A percentile compares a stretch with the other conserved stretches of the same genome.
These are phyloP conservation scores for Sapayoa aenigma DNA, from an alignment of 2,113 vertebrate genomes.

Conservation along the genomic window DNA sequence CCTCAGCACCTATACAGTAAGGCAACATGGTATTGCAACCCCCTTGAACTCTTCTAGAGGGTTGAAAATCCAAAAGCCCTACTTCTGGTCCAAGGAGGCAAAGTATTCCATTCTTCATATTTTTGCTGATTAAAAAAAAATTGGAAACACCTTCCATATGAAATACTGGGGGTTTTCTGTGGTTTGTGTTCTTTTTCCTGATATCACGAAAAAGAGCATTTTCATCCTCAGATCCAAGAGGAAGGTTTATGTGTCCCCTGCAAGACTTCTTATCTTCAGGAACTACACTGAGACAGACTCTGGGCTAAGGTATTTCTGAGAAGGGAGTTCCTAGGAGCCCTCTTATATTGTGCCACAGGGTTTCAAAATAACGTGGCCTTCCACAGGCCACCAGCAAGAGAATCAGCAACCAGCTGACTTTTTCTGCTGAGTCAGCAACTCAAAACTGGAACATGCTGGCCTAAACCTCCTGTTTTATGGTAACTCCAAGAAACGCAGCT, in stretches of 20 bases:
- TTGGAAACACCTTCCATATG: background rate
- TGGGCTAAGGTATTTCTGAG: background rate
- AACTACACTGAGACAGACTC: background rate
- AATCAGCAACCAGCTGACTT: background rate
- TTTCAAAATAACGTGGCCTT: background rate
- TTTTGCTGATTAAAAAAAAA: background rate
- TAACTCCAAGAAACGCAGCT: background rate
- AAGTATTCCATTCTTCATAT: background rate
- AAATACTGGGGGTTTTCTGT: fast-evolving
- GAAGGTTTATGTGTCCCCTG: background rate
- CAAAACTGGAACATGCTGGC: background rate
- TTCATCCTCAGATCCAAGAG: background rate
- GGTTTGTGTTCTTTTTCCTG: background rate
- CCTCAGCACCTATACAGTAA: background rate
- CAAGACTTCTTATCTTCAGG: background rate
- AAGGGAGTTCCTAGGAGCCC: background rate
- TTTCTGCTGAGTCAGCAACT: background rate
- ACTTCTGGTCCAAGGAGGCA: background rate
- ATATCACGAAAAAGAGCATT: background rate
- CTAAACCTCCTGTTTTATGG: background rate
- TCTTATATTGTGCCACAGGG: background rate
- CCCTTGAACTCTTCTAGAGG: background rate
- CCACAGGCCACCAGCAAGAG: background rate
- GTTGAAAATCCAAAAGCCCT: background rate
- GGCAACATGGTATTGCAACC: background rate